Conservation (phyloP, 2,113 vertebrate species). For the Silurus meridionalis region DNA sequence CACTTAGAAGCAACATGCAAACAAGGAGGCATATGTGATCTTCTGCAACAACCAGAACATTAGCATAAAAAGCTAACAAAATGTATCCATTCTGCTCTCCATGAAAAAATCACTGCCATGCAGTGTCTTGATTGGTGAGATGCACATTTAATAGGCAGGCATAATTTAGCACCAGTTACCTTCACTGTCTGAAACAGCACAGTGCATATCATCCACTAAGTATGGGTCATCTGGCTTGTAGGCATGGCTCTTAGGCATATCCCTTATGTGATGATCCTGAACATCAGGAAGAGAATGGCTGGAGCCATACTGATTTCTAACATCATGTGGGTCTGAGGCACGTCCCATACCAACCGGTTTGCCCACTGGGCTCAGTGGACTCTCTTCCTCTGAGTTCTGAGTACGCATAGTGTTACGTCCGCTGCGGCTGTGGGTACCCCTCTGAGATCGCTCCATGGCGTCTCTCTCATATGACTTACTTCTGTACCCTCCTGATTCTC, state of each 20-base stretch:
- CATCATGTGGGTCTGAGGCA: slow-evolving; percentile 79
- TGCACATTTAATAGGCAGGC: slow-evolving; percentile 55
- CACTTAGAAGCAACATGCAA: slow-evolving; percentile 42
- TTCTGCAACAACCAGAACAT: slow-evolving; percentile 52
- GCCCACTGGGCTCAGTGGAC: slow-evolving; percentile 89
- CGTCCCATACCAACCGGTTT: slow-evolving; percentile 82
- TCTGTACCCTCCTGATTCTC: slow-evolving; percentile 79
- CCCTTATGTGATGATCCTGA: slow-evolving; percentile 94
- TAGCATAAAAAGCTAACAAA: slow-evolving; percentile 49
- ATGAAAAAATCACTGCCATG: slow-evolving; percentile 64
- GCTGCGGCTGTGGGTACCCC: slow-evolving; percentile 76
- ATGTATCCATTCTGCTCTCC: slow-evolving; percentile 49
- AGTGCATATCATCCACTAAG: slow-evolving; percentile 94
- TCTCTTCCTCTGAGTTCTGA: slow-evolving; percentile 95
- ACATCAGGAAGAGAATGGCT: slow-evolving; percentile 99
- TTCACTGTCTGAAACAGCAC: slow-evolving; percentile 99
- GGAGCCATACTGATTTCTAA: slow-evolving; percentile 92
- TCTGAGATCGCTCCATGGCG: slow-evolving; percentile 83
- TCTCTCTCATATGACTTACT: slow-evolving; percentile 94
- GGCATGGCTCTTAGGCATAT: slow-evolving; percentile 89
- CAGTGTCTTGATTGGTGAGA: slow-evolving; percentile 57
- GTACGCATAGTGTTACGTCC: slow-evolving; percentile 85
- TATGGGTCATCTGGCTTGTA: slow-evolving; percentile 97
- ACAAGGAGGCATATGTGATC: slow-evolving; percentile 70
- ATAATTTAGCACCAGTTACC: slow-evolving; percentile 92